A percentile compares a stretch with the other conserved stretches of the same genome.
phyloP scores from a whole-genome alignment of 2,797 vertebrate species.

The Mus minutoides region DNA sequence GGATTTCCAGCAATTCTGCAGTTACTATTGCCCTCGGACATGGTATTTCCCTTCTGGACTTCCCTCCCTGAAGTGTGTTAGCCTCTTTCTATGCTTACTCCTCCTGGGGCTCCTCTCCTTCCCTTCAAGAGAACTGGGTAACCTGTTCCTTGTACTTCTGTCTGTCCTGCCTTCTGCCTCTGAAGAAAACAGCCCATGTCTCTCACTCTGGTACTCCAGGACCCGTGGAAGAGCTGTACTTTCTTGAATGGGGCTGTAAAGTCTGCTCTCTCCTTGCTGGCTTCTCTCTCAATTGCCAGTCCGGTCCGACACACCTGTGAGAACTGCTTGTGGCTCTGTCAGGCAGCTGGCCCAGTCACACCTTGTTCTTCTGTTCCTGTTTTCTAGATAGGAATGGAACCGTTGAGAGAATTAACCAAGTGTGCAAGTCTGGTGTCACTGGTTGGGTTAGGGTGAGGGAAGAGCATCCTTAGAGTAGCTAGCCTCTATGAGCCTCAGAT shows the following conservation, averaged over 20 bases:
- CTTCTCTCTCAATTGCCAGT: background rate
- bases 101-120: background rate
- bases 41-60: conserved; percentile 60
- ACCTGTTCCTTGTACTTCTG: background rate
- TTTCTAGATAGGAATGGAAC: conserved; percentile 45
- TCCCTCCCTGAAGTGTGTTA: conserved; percentile 47
- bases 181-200: background rate
- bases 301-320: background rate
- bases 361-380: conserved; percentile 33
- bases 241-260: conserved; percentile 34
- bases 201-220: background rate
- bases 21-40: conserved; percentile 62
- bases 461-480: background rate
- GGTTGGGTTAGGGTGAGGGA: background rate
- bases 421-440: background rate
- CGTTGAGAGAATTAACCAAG: background rate
- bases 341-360: background rate
- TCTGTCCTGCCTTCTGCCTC: conserved; percentile 22
- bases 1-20: conserved; percentile 68
- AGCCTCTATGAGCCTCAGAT: background rate
- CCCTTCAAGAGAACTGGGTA: background rate
- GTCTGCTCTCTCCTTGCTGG: conserved; percentile 9
- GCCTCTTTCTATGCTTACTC: background rate
- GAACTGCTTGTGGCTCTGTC: background rate
- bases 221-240: background rate